Base-by-base conservation (phyloP, 2,113 vertebrate species). In the Neogobius melanostomus region DNA sequence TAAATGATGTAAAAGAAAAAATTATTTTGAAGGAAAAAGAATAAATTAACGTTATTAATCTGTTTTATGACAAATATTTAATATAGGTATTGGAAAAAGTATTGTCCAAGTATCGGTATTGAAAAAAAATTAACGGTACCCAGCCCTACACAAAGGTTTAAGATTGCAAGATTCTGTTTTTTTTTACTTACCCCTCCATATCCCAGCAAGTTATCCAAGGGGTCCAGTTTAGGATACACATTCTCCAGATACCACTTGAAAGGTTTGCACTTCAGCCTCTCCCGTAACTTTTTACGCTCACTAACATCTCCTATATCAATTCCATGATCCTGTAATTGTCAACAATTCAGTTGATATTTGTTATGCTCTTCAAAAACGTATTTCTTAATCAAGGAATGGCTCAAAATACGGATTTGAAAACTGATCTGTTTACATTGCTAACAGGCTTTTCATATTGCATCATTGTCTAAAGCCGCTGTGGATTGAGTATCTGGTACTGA, bases 171-270 rank as follows among this genome's bases (percentile, higher is more conserved):
- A 21, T 36, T 36, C 4, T n/a, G n/a, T n/a, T 36, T 36, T 36
- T 36, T 36, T 10, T 28, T n/a, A 66, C 87, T 77, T 66, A 93
- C 92, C 43, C 53, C 88, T 67, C 92, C 92, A 50, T 90, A 92
- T 0, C 17, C 87, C 4, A 86, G 1, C 2, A 88, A 7, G 64
- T 85, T 48, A 4, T 83, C 72, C 64, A 50, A 68, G 11, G 80
- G 64, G 28, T 88, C 78, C 93, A 98, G 87, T 82, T 92, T 89
- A 0, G 95, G 95, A 75, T 96, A 97, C 44, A 98, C 94, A 0
- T 97, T 95, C 63, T 98, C 96, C 88, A 98, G 79, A 79, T 98
- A 98, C 97, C 97, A 98, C 86, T 96, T 95, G 83, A 98, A 98
- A 47, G 95, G 95, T 80, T 96, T 98, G 75, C 96, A 98, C 7